Conservation (phyloP, 37 sponge, comb jelly and placozoan species). For the Spongilla lacustris region DNA sequence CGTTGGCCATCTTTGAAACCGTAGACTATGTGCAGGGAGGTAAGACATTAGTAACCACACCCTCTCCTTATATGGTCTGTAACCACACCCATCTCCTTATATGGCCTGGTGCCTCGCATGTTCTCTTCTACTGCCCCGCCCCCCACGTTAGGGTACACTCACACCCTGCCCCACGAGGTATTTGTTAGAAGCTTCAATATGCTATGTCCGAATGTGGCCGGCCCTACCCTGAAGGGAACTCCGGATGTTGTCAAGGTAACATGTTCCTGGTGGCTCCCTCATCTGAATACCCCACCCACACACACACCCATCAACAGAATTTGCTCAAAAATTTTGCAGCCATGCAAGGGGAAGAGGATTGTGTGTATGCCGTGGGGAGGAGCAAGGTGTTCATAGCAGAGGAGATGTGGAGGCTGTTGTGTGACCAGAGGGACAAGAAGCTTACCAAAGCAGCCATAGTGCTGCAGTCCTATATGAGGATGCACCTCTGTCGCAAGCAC, state of each 20-base stretch:
- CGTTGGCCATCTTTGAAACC: constrained; percentile 71
- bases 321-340: constrained; percentile 18
- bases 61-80: neutral
- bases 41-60: neutral
- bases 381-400: constrained; percentile 67
- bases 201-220: constrained; percentile 4
- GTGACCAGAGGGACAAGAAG: constrained; percentile 13
- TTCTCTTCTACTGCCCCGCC: neutral
- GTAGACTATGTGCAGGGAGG: constrained; percentile 70
- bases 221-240: neutral
- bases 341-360: constrained; percentile 6
- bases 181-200: constrained; percentile 31
- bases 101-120: too few relatives aligned
- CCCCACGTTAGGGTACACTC: constrained; percentile 33
- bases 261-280: neutral
- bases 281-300: neutral
- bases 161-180: constrained; percentile 29
- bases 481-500: constrained; percentile 48
- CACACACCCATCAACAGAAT: neutral
- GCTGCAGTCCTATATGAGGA: constrained; percentile 59
- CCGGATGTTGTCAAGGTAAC: constrained; percentile 26
- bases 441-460: constrained; percentile 35
- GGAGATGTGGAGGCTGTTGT: constrained; percentile 48
- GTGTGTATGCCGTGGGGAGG: constrained; percentile 56
- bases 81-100: neutral